These are phyloP conservation scores for Chrysopilus asiliformis DNA, from an alignment of 2,888 invertebrate species.

Conservation along the genomic window DNA sequence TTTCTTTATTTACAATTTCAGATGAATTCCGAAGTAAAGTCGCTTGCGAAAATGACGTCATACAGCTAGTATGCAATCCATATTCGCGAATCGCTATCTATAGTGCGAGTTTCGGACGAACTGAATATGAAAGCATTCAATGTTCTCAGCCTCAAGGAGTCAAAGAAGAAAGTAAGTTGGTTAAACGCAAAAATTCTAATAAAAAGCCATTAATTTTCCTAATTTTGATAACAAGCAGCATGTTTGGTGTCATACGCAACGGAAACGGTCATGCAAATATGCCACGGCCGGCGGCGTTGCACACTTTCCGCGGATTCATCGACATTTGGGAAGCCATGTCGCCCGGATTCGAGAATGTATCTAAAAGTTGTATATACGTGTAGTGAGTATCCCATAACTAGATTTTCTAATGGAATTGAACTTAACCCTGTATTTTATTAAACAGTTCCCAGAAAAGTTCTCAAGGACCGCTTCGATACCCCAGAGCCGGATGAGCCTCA, in stretches of 20 bases:
- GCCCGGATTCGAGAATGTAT: conserved; percentile 65
- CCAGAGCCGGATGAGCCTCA: conserved; percentile 64
- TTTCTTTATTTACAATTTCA: conserved; percentile 32
- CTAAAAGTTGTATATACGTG: conserved; percentile 79
- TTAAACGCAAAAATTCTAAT: neutral
- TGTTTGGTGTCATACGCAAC: conserved; percentile 80
- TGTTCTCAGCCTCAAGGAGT: conserved; percentile 72
- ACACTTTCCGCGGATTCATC: conserved; percentile 65
- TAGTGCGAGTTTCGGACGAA: conserved; percentile 83
- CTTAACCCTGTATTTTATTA: conserved; percentile 5
- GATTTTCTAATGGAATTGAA: neutral
- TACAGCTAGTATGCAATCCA: conserved; percentile 76
- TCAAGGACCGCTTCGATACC: conserved; percentile 70
- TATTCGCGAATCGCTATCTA: conserved; percentile 82
- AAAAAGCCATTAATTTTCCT: neutral
- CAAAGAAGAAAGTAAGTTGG: conserved; percentile 58
- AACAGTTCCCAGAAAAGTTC: conserved; percentile 61
- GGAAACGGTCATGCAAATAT: conserved; percentile 79
- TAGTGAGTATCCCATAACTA: conserved; percentile 45
- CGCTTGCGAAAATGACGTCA: conserved; percentile 82
- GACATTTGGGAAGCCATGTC: conserved; percentile 73
- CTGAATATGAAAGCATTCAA: conserved; percentile 74
- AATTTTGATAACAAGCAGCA: conserved; percentile 39
- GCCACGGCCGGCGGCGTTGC: conserved; percentile 71
- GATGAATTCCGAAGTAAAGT: conserved; percentile 90